Conservation (phyloP, 2,113 vertebrate species). For the Emydocephalus ijimae region DNA sequence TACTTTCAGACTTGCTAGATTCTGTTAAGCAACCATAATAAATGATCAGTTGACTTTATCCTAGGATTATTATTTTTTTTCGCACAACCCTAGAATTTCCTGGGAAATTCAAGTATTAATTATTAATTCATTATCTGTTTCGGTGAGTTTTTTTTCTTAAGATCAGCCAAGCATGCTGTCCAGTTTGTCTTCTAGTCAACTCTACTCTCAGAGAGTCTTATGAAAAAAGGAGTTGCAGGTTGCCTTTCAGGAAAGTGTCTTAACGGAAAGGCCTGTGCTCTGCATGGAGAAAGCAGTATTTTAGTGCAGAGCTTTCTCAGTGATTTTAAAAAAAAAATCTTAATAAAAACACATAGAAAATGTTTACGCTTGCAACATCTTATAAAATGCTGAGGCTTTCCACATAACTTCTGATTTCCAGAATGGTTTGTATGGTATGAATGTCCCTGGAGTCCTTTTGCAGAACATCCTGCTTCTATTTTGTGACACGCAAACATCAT, state of each 20-base stretch:
- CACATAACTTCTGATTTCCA: background rate
- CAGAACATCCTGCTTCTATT: background rate
- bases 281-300: background rate
- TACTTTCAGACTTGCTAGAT: background rate
- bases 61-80: background rate
- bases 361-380: background rate
- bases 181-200: background rate
- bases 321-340: background rate
- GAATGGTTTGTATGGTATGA: background rate
- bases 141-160: background rate
- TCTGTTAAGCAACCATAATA: background rate
- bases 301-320: background rate
- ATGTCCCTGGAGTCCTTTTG: background rate
- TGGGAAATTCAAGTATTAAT: background rate
- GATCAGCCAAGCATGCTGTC: background rate
- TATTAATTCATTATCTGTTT: background rate
- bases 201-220: background rate
- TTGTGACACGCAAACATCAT: background rate
- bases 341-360: background rate
- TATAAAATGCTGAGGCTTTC: background rate
- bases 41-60: background rate
- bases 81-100: background rate
- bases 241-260: background rate
- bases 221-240: background rate
- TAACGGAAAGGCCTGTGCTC: background rate